A percentile compares a stretch with the other conserved stretches of the same genome.
These are phyloP conservation scores for Enteromius treurensis DNA, from an alignment of 2,797 vertebrate species.

Conservation along the genomic window DNA sequence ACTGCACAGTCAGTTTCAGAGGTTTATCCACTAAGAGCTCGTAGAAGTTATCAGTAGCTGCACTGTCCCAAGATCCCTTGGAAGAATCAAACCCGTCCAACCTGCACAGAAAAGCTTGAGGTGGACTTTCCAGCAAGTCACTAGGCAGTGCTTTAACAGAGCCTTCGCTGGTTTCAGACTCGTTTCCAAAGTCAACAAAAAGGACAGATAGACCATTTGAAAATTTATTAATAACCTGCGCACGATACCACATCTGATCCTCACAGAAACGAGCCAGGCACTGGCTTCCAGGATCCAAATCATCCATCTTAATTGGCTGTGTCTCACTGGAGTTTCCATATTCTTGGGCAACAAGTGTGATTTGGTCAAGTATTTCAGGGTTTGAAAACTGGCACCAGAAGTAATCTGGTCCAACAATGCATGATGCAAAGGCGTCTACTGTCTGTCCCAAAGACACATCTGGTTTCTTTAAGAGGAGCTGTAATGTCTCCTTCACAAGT, in stretches of 20 bases:
- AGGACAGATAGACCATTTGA: conserved; percentile 66
- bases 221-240: conserved; percentile 70
- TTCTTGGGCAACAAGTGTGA: conserved; percentile 75
- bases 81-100: conserved; percentile 74
- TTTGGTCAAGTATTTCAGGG: conserved; percentile 68
- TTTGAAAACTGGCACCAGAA: conserved; percentile 87
- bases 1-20: conserved; percentile 73
- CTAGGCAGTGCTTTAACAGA: conserved; percentile 74
- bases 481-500: not conserved
- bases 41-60: conserved; percentile 73
- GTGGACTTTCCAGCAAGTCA: conserved; percentile 70
- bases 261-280: conserved; percentile 82
- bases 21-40: conserved; percentile 68
- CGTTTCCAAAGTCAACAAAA: conserved; percentile 87
- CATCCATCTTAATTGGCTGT: conserved; percentile 18
- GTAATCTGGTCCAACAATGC: conserved; percentile 80
- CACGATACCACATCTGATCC: conserved; percentile 84
- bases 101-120: conserved; percentile 80
- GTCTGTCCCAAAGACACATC: conserved; percentile 63
- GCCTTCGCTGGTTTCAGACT: conserved; percentile 70
- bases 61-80: conserved; percentile 72
- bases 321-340: conserved; percentile 63
- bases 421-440: conserved; percentile 76
- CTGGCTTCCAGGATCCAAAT: conserved; percentile 71
- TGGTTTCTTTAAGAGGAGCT: conserved; percentile 61